phyloP scores from a whole-genome alignment of 2,113 vertebrate genomes.

The Limnothrissa miodon region DNA sequence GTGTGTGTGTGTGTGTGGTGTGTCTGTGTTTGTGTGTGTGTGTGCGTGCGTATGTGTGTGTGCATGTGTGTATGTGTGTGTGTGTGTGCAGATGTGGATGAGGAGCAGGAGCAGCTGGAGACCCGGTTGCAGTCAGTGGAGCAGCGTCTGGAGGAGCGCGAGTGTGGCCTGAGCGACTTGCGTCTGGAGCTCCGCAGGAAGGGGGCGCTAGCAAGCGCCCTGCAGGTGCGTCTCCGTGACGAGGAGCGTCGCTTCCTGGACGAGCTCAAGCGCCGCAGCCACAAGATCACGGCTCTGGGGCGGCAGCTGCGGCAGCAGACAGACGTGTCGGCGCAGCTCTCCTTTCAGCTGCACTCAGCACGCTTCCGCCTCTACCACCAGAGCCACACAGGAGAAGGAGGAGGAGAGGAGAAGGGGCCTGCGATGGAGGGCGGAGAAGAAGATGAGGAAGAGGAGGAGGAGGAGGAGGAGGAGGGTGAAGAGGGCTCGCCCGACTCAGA shows the following conservation, averaged over 20 bases:
- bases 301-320: constrained; percentile 89
- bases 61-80: no score
- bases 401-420: constrained; percentile 31
- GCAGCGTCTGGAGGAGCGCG: constrained; percentile 79
- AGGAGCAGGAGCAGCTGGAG: constrained; percentile 78
- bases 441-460: constrained; percentile 34
- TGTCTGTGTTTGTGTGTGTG: neutral
- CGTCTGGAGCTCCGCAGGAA: constrained; percentile 82
- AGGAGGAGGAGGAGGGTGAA: constrained; percentile 47
- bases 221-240: constrained; percentile 80
- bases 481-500: constrained; percentile 30
- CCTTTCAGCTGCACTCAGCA: constrained; percentile 81
- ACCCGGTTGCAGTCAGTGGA: constrained; percentile 77
- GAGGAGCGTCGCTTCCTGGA: constrained; percentile 90
- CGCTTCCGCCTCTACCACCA: constrained; percentile 77
- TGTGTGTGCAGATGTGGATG: neutral
- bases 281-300: constrained; percentile 84
- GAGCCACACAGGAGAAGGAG: constrained; percentile 37
- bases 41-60: neutral
- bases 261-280: constrained; percentile 89
- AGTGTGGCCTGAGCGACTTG: constrained; percentile 72
- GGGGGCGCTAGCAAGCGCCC: constrained; percentile 78
- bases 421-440: constrained; percentile 41
- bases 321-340: constrained; percentile 80
- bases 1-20: neutral